These are phyloP conservation scores for Percopsis omiscomaycus DNA, from an alignment of 2,797 vertebrate genomes.

Conservation along the genomic window DNA sequence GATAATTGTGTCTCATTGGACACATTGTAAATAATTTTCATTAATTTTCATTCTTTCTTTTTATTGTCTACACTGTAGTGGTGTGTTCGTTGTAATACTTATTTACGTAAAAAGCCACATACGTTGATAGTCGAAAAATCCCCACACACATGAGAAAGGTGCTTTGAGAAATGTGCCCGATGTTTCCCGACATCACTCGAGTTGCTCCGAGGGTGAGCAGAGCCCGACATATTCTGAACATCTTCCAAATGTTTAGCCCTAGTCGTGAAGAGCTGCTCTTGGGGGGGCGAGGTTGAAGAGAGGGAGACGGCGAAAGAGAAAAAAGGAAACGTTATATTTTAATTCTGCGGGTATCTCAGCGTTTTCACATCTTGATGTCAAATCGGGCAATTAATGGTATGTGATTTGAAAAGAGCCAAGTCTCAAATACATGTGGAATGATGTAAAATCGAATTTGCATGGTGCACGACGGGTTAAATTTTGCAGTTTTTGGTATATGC, in stretches of 20 bases:
- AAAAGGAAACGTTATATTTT: conserved; percentile 21
- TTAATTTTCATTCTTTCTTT: no score
- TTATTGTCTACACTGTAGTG: no score
- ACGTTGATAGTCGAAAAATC: no score
- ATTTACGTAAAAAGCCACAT: no score
- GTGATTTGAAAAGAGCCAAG: conserved; percentile 14
- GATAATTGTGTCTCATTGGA: no score
- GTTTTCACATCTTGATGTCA: conserved; percentile 23
- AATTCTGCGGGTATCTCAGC: conserved; percentile 24
- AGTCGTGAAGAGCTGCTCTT: conserved; percentile 68
- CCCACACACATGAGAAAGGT: not conserved
- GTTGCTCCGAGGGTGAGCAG: conserved; percentile 63
- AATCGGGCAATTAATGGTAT: conserved; percentile 23
- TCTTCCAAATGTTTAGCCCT: conserved; percentile 72
- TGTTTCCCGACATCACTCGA: conserved; percentile 71
- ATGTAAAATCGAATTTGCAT: conserved; percentile 3
- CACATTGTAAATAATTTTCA: no score
- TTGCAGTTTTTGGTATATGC: conserved; percentile 76
- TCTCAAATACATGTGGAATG: conserved; percentile 8
- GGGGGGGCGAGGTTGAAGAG: conserved; percentile 64
- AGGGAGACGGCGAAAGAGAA: conserved; percentile 52
- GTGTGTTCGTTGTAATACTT: no score
- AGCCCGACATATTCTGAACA: conserved; percentile 68
- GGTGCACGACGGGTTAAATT: conserved; percentile 81
- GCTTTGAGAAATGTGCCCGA: conserved; percentile 34